Evolutionary conservation across 2,797 vertebrate genomes (phyloP), one percentile per base, ranked within the genome.

Genomic region (Rhabdomys pumilio): DNA sequence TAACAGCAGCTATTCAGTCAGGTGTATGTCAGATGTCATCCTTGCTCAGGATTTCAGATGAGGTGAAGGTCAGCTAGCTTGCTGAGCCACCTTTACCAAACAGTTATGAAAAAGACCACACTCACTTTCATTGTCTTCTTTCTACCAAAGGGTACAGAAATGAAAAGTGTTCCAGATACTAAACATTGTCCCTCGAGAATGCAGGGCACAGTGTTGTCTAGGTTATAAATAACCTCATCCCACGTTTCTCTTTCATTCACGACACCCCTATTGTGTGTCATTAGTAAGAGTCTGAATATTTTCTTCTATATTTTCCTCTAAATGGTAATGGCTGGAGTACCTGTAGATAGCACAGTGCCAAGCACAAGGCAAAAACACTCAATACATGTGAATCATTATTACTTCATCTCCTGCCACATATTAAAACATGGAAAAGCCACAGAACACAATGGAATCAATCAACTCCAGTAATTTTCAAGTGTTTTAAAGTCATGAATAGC

Each of bases 1-100:
- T 5, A 80, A 75, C 50, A 75, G 55, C 41, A 92, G 20, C n/a
- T 34, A 3, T 12, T 61, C n/a, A 22, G 31, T 31, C 0, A 0
- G 44, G 53, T 34, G 6, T 13, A 1, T 6, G 4, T 0, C 20
- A 0, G 0, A 61, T 47, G 44, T 38, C 31, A 55, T 20, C 34
- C 17, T 2, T 38, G 2, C 47, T 73, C 50, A 61, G 75, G 50
- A 29, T 69, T 90, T 83, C 92, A 87, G 2, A 72, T 29, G 22
- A 2, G 0, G 73, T 76, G 14, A 20, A 41, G 44, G 67, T 63
- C 84, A 44, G 73, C 55, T 65, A 31, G 12, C 31, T 91, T 86
- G 41, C 67, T 44, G 63, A 76, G 22, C 6, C 7, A n/a, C 22
- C 80, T 41, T 79, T 20, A 38, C 72, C 67, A 81, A 84, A 90